Conservation (phyloP, 2,797 vertebrate genomes). For the Agapornis canus region DNA sequence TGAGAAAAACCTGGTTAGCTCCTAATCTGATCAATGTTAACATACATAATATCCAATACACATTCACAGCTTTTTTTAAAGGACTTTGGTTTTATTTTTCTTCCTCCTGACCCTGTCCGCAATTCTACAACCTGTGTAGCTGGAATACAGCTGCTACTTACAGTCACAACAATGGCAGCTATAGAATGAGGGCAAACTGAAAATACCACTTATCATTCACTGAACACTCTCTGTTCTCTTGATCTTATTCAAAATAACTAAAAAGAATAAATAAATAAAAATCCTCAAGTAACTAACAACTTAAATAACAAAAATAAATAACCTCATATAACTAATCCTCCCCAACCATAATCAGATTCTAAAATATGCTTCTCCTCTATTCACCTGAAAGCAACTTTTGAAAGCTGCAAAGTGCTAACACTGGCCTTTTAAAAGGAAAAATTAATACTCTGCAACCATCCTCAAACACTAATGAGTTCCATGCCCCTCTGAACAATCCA, state of each 20-base stretch:
- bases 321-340: neutral
- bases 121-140: neutral
- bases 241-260: neutral
- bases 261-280: neutral
- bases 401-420: neutral
- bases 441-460: neutral
- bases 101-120: neutral
- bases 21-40: neutral
- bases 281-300: neutral
- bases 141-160: neutral
- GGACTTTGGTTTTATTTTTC: neutral
- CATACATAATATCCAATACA: neutral
- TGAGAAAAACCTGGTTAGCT: neutral
- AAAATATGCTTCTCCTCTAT: neutral
- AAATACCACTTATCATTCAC: neutral
- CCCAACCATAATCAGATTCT: neutral
- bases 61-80: neutral
- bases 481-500: neutral
- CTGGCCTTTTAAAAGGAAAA: neutral
- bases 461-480: neutral
- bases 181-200: neutral
- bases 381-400: neutral
- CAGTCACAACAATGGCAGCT: rapidly evolving
- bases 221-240: neutral
- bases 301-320: neutral